These are phyloP conservation scores for Etia nguti DNA, from an alignment of 2,113 vertebrate species.

Conservation along the genomic window DNA sequence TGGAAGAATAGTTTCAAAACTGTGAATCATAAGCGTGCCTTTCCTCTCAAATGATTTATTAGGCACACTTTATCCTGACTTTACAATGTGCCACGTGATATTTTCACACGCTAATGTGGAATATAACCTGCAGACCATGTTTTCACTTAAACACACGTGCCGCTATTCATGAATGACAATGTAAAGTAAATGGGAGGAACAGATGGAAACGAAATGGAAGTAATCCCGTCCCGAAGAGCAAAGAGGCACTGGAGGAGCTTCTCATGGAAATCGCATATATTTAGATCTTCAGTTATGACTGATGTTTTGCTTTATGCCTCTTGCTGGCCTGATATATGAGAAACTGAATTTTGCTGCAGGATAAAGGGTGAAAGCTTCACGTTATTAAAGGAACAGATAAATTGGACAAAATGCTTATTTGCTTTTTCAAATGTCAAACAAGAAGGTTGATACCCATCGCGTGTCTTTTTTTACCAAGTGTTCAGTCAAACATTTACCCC, in stretches of 20 bases:
- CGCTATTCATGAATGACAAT: neutral
- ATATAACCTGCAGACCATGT: neutral
- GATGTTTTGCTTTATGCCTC: neutral
- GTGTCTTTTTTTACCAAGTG: neutral
- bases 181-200: neutral
- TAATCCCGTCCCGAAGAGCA: neutral
- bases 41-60: conserved; percentile 14
- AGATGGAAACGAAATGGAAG: neutral
- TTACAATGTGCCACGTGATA: neutral
- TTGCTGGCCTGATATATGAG: neutral
- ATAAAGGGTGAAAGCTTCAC: neutral
- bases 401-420: neutral
- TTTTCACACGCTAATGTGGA: neutral
- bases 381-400: neutral
- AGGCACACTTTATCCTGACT: neutral
- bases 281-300: neutral
- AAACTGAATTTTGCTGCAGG: neutral
- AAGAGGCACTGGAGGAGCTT: neutral
- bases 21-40: neutral
- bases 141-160: neutral
- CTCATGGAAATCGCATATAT: neutral
- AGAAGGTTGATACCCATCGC: neutral
- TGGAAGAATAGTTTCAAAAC: neutral
- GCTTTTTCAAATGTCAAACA: neutral
- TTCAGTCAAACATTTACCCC: neutral